Conservation (phyloP, 2,113 vertebrate genomes). For the Cygnus buccinator region DNA sequence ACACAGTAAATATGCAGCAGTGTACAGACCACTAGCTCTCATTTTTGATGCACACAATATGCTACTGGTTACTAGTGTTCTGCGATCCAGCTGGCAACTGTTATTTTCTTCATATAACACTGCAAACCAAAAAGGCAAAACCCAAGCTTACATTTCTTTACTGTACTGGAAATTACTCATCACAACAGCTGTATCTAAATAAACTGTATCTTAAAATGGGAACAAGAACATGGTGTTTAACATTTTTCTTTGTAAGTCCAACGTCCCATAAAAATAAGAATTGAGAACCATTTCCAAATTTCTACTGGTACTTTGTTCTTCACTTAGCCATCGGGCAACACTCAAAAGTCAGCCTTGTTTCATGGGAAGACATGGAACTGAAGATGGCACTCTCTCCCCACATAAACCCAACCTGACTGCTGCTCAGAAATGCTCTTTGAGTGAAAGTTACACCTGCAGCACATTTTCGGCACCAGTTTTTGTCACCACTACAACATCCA, state of each 20-base stretch:
- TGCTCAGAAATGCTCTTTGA: slow-evolving; percentile 46
- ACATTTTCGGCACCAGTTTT: slow-evolving; percentile 64
- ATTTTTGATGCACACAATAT: background rate
- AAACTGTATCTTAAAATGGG: background rate
- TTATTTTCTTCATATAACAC: background rate
- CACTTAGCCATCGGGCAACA: background rate
- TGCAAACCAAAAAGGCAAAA: background rate
- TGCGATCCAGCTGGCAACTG: background rate
- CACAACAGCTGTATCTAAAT: background rate
- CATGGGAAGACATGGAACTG: slow-evolving; percentile 60
- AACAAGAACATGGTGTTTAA: background rate
- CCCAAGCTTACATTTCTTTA: background rate
- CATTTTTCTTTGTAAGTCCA: background rate
- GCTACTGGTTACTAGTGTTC: background rate
- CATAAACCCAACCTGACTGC: background rate
- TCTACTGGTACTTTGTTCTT: background rate
- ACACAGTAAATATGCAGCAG: background rate
- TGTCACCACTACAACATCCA: slow-evolving; percentile 60
- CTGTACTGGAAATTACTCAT: background rate
- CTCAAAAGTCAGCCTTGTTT: background rate
- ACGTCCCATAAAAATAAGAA: background rate
- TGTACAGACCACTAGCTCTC: background rate
- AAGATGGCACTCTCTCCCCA: slow-evolving; percentile 86
- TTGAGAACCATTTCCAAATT: background rate
- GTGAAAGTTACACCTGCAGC: slow-evolving; percentile 77